Conservation (phyloP, 2,113 vertebrate genomes). For the zebrafish (Danio rerio) region DNA sequence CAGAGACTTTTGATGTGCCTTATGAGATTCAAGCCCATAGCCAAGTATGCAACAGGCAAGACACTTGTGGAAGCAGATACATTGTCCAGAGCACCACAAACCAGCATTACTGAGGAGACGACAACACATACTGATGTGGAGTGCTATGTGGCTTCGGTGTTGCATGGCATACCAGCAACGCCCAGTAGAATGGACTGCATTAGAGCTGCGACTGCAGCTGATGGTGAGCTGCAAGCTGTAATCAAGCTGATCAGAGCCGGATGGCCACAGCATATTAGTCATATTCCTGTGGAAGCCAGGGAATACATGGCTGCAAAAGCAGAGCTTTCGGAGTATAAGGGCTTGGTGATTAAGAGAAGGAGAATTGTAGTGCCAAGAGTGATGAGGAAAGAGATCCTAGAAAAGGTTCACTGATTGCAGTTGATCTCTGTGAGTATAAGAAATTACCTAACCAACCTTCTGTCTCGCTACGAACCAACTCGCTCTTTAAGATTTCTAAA, state of each 20-base stretch:
- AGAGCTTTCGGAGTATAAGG: slow-evolving; percentile 39
- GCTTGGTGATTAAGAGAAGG: slow-evolving; percentile 17
- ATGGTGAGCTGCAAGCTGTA: slow-evolving; percentile 11
- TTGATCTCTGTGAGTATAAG: slow-evolving; percentile 35
- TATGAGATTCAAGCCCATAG: slow-evolving; percentile 37
- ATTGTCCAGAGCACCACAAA: slow-evolving; percentile 28
- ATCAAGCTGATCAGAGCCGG: slow-evolving; percentile 24
- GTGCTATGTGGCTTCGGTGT: background rate
- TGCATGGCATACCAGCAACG: slow-evolving; percentile 5
- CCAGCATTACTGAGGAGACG: background rate
- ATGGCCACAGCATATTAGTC: slow-evolving; percentile 38
- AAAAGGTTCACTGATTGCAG: slow-evolving; percentile 43
- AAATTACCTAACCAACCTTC: no score
- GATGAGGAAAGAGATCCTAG: slow-evolving; percentile 39
- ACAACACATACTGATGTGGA: slow-evolving; percentile 27
- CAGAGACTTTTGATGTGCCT: slow-evolving; percentile 58
- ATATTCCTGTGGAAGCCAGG: background rate
- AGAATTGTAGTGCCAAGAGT: slow-evolving; percentile 30
- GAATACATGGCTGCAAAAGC: slow-evolving; percentile 10
- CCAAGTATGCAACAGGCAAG: slow-evolving; percentile 44
- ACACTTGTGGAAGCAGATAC: slow-evolving; percentile 37
- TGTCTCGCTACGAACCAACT: no score
- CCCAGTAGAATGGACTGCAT: slow-evolving; percentile 26
- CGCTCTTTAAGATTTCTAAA: no score
- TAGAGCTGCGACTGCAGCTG: background rate